Base-by-base conservation (phyloP, 1,140 invertebrate genomes). In the Sinella curviseta region DNA sequence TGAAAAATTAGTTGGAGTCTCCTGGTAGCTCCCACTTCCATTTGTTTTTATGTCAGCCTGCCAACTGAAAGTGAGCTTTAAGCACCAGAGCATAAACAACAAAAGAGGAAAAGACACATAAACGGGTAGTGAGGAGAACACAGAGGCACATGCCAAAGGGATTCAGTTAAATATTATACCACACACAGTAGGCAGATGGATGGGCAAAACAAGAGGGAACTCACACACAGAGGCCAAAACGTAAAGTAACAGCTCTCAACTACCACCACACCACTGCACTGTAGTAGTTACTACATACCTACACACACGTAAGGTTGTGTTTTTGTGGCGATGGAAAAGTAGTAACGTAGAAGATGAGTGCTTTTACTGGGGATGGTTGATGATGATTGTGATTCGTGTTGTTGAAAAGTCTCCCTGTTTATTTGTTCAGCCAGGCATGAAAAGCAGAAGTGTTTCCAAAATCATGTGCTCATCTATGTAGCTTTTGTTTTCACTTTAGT, bases 1-100 rank as follows among this genome's bases (percentile, higher is more conserved):
- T 70, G 65, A 70, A 70, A 70, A 70, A 70, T 70, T 70, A 70
- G 65, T 70, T 70, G 28, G 31, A 70, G 65, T 70, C 65, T 33
- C 31, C 12, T 70, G 26, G 8, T 14, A 70, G 65, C 65, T 33
- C 65, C 65, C 26, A 33, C 65, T 70, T 70, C 65, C 65, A 70
- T 70, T 70, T 70, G 65, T 70, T 70, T 65, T 30, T 70, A 70
- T 70, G 65, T 70, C 65, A 70, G 65, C 31, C 26, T 30, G 4
- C 65, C 65, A 65, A 33, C 65, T 65, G 24, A 65, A 65, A 65
- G 4, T 65, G 14, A 70, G 65, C n/a, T 70, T 33, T 70, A 30
- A 33, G 65, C 26, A 70, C 1, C 30, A 24, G 65, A 70, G 65
- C 65, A 70, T 30, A 70, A 70, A 70, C 2, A 33, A 70, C 57